Conservation (phyloP, 2,888 invertebrate genomes). For the Luffia ferchaultella region DNA sequence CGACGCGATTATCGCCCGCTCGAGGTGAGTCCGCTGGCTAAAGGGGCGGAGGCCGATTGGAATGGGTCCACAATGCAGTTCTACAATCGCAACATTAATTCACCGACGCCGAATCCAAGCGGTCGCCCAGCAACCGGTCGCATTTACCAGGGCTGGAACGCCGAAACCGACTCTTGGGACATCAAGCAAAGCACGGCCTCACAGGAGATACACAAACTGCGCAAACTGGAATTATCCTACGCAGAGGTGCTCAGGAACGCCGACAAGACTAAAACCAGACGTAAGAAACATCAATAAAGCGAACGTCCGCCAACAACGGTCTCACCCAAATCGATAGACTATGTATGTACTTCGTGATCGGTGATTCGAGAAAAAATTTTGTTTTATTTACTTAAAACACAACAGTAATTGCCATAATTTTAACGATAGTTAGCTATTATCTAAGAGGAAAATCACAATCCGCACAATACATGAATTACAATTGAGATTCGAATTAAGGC, state of each 20-base stretch:
- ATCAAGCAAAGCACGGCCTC: slow-evolving; percentile 76
- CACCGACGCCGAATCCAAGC: slow-evolving; percentile 68
- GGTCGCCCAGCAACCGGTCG: slow-evolving; percentile 55
- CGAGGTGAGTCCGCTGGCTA: slow-evolving; percentile 56
- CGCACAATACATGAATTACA: slow-evolving; percentile 28
- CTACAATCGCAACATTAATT: slow-evolving; percentile 63
- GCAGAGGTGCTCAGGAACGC: slow-evolving; percentile 83
- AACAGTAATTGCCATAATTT: slow-evolving; percentile 44
- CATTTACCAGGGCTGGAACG: slow-evolving; percentile 57
- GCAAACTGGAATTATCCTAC: slow-evolving; percentile 83
- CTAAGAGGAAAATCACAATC: slow-evolving; percentile 35
- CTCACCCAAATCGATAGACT: slow-evolving; percentile 61
- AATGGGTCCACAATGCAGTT: slow-evolving; percentile 77
- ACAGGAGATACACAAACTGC: slow-evolving; percentile 82
- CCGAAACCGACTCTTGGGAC: slow-evolving; percentile 56
- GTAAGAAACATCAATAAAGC: slow-evolving; percentile 58
- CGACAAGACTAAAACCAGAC: slow-evolving; percentile 62
- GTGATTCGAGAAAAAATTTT: background rate
- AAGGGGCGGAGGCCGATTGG: slow-evolving; percentile 61
- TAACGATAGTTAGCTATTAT: slow-evolving; percentile 16
- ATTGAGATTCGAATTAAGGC: too few relatives aligned
- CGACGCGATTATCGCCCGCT: slow-evolving; percentile 67
- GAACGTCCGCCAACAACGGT: slow-evolving; percentile 31
- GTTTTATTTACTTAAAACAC: background rate
- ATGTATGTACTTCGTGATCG: too few relatives aligned